These are phyloP conservation scores for Xenotilapia leptura DNA, from an alignment of 2,113 vertebrate species.

Conservation along the genomic window DNA sequence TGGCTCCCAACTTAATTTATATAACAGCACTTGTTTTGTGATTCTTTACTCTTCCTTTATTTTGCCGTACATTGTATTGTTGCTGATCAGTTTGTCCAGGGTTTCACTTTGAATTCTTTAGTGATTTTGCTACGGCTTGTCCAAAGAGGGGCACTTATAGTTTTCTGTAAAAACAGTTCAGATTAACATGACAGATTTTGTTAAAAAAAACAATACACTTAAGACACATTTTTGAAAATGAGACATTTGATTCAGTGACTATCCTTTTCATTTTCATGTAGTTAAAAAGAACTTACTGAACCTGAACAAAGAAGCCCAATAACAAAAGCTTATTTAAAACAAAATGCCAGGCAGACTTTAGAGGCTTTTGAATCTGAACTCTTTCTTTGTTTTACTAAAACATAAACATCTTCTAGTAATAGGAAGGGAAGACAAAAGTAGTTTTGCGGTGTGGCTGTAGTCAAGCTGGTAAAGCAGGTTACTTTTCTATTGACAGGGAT, in stretches of 20 bases:
- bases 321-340: background rate
- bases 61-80: background rate
- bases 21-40: background rate
- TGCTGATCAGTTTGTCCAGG: background rate
- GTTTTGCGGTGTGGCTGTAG: background rate
- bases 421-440: background rate
- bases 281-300: background rate
- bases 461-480: background rate
- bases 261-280: background rate
- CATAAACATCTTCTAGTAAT: background rate
- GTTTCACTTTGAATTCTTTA: background rate
- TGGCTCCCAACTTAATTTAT: background rate
- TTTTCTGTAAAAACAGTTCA: background rate
- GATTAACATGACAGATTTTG: background rate
- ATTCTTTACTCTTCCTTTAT: background rate
- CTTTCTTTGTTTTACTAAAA: background rate
- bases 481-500: background rate
- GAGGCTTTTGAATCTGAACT: background rate
- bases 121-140: background rate
- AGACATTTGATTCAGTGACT: background rate
- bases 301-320: background rate
- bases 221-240: background rate
- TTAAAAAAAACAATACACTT: background rate
- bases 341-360: background rate
- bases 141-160: background rate